Conservation (phyloP, 2,888 invertebrate species). For the Slavum lentiscoides region DNA sequence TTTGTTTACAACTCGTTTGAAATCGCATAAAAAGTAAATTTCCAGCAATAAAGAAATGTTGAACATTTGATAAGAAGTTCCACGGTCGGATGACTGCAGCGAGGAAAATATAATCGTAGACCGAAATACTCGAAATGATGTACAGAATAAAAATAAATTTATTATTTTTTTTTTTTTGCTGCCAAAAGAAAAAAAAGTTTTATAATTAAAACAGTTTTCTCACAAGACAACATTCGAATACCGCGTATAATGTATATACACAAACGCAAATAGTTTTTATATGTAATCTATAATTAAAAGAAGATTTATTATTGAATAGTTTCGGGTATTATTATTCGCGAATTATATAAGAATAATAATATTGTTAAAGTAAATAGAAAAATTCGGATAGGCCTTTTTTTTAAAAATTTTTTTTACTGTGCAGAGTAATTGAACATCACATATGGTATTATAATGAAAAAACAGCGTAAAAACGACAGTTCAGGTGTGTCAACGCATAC, state of each 20-base stretch:
- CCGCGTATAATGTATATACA: neutral
- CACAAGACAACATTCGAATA: neutral
- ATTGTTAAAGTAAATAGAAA: too few species aligned
- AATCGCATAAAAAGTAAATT: neutral
- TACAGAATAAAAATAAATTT: too few species aligned
- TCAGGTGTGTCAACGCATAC: too few species aligned
- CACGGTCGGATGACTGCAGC: neutral
- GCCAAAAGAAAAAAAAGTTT: too few species aligned
- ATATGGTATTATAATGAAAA: neutral
- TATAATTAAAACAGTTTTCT: neutral
- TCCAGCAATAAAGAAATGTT: neutral
- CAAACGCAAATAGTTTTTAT: neutral
- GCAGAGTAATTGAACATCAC: neutral
- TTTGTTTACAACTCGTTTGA: neutral
- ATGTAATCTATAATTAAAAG: neutral
- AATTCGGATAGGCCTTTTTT: too few species aligned
- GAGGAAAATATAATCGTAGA: too few species aligned
- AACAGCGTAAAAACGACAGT: too few species aligned
- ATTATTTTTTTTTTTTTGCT: too few species aligned
- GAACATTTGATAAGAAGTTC: neutral
- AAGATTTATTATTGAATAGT: neutral
- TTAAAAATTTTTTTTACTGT: too few species aligned
- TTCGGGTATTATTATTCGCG: neutral
- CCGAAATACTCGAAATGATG: too few species aligned
- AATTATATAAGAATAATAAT: too few species aligned